Percentiles rank a stretch among this genome's conserved stretches.
Conservation (phyloP, 1,140 invertebrate species). For the Contarinia nasturtii region DNA sequence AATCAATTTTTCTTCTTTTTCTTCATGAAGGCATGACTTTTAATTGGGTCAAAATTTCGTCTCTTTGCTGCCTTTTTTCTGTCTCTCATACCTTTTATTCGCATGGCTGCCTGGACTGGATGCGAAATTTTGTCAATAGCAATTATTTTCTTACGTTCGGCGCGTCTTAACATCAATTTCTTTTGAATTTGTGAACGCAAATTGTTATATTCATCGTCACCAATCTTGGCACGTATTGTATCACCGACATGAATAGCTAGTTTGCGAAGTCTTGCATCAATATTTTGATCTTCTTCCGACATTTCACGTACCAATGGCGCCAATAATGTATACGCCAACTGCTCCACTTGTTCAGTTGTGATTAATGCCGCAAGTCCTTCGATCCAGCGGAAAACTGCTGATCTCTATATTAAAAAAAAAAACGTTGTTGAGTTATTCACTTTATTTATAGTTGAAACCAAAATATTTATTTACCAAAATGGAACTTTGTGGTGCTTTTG, state of each 20-base stretch:
- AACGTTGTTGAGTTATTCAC: not conserved
- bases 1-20: slow-evolving; percentile 18
- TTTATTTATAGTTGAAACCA: too few species aligned
- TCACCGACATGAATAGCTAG: slow-evolving; percentile 43
- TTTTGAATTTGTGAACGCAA: slow-evolving; percentile 33
- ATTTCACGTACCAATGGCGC: slow-evolving; percentile 49
- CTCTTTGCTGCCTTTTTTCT: slow-evolving; percentile 20
- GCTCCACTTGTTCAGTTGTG: slow-evolving; percentile 23
- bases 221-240: slow-evolving; percentile 43
- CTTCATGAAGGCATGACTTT: slow-evolving; percentile 15
- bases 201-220: slow-evolving; percentile 39
- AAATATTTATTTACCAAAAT: slow-evolving; percentile 28
- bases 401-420: slow-evolving; percentile 28
- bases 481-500: slow-evolving; percentile 25
- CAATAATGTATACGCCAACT: slow-evolving; percentile 33
- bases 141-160: slow-evolving; percentile 39
- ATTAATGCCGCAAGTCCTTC: slow-evolving; percentile 39
- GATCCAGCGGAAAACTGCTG: slow-evolving; percentile 50
- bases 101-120: slow-evolving; percentile 48
- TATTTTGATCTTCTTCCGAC: slow-evolving; percentile 30
- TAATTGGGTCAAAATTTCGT: slow-evolving; percentile 15
- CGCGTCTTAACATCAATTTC: slow-evolving; percentile 33
- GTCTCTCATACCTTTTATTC: slow-evolving; percentile 24
- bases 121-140: slow-evolving; percentile 43
- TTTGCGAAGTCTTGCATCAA: slow-evolving; percentile 30